A percentile compares a stretch with the other conserved stretches of the same genome.
Evolutionary conservation across 2,113 vertebrate species (phyloP).

Genomic region (Saccopteryx leptura): DNA sequence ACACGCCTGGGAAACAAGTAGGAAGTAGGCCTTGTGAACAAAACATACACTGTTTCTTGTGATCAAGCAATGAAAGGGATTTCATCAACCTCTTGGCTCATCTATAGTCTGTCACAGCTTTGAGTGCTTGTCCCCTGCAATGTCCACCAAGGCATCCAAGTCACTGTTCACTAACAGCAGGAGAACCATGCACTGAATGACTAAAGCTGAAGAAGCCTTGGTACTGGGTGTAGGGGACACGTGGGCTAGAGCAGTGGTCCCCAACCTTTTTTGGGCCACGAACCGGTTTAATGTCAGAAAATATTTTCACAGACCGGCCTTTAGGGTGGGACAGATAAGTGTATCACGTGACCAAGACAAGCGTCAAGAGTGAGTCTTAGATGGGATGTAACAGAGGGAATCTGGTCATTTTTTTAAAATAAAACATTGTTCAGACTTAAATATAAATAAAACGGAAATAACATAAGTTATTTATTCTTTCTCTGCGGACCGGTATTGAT

Average conservation of each 20-base stretch:
- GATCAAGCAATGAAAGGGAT: background rate
- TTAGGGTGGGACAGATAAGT: too few species aligned
- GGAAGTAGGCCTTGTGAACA: background rate
- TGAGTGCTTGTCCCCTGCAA: background rate
- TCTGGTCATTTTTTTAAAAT: too few species aligned
- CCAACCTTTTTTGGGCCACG: too few species aligned
- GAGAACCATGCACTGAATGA: background rate
- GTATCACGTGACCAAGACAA: too few species aligned
- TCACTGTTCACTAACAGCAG: background rate
- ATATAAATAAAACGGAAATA: too few species aligned
- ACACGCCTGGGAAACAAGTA: background rate
- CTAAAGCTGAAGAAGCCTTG: background rate
- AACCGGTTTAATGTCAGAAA: too few species aligned
- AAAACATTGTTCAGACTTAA: too few species aligned
- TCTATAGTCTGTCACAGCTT: background rate
- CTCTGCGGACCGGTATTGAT: too few species aligned
- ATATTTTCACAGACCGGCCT: too few species aligned
- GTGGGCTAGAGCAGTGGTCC: background rate
- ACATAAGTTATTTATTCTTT: too few species aligned
- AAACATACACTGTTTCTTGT: background rate
- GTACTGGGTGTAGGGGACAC: rapidly evolving
- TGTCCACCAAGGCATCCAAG: background rate
- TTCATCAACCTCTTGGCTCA: background rate
- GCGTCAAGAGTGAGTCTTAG: too few species aligned
- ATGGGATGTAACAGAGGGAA: too few species aligned